phyloP scores from a whole-genome alignment of 2,797 vertebrate genomes.

The Aldrovandia affinis region DNA sequence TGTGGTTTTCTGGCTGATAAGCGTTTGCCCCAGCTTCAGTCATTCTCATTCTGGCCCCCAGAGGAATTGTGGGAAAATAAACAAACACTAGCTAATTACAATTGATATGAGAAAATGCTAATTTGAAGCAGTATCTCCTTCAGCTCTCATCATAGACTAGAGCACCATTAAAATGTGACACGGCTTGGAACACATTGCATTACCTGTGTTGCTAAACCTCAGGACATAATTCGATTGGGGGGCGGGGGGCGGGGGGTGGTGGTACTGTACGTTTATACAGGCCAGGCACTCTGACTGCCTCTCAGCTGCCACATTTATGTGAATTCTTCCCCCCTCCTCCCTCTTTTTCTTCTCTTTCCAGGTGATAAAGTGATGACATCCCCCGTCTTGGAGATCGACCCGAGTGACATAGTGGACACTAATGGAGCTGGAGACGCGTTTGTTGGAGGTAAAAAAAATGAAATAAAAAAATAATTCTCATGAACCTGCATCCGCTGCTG shows the following conservation, averaged over 20 bases:
- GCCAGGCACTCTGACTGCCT: neutral
- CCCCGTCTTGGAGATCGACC: conserved; percentile 86
- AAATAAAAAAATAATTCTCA: neutral
- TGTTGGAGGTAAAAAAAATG: conserved; percentile 83
- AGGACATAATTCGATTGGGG: conserved; percentile 5
- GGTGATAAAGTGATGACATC: conserved; percentile 83
- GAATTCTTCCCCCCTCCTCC: neutral
- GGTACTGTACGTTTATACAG: neutral
- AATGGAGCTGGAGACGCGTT: conserved; percentile 97
- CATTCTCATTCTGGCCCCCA: neutral
- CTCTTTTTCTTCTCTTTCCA: conserved; percentile 47
- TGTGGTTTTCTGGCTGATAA: neutral
- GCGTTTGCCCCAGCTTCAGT: neutral
- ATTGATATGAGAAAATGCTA: neutral
- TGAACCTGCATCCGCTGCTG: neutral
- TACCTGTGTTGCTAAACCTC: neutral
- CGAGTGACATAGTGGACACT: conserved; percentile 92
- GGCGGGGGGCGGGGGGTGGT: no score
- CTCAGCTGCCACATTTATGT: neutral
- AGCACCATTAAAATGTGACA: neutral
- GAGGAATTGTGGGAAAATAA: neutral
- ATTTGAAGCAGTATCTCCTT: neutral
- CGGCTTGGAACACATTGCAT: neutral
- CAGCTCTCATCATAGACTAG: neutral
- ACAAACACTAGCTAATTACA: neutral